Base-by-base conservation (phyloP, 2,113 vertebrate species). In the Tichodroma muraria region DNA sequence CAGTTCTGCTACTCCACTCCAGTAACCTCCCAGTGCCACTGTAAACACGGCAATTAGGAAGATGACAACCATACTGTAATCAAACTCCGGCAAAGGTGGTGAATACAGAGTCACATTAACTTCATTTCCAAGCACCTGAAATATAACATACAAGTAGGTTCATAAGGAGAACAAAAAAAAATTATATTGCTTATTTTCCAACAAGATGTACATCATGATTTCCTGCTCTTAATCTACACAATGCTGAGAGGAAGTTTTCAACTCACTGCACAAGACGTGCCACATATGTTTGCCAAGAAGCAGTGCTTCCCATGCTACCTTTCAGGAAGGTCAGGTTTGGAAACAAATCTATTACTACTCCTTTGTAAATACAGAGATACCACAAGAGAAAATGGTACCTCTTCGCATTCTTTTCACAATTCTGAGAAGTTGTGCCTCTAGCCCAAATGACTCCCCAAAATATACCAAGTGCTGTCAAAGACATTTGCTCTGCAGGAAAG, bases 1-100 rank as follows among this genome's bases (percentile, higher is more conserved):
- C 98, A 98, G 97, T 94, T 99, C 99, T 95, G 98, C 97, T 3
- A 98, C 96, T 38, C 99, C 99, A 1, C 99, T 99, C 99, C 99
- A 99, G 95, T 98, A 99, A 70, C 99, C 98, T 35, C 99, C 99
- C 88, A 99, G 92, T 10, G 97, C 96, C 44, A 99, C 98, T 2
- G 99, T 99, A 73, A 97, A 96, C 21, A 99, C 97, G 17, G 98
- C 97, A 85, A 99, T 98, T 33, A 98, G n/a, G 28, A 99, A 98
- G 97, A 99, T 98, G 95, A 99, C 96, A 63, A 98, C 92, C 94
- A 99, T 98, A 72, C 98, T 99, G 88, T 95, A 97, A 79, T 99
- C 99, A 79, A 99, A 97, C 69, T 93, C 91, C 16, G 98, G 94
- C 42, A 83, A 64, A 22, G 95, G 95, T 4, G 99, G 99, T 53